A percentile compares a stretch with the other conserved stretches of the same genome.
Conservation (phyloP, 2,113 vertebrate genomes). For the Emydocephalus ijimae region DNA sequence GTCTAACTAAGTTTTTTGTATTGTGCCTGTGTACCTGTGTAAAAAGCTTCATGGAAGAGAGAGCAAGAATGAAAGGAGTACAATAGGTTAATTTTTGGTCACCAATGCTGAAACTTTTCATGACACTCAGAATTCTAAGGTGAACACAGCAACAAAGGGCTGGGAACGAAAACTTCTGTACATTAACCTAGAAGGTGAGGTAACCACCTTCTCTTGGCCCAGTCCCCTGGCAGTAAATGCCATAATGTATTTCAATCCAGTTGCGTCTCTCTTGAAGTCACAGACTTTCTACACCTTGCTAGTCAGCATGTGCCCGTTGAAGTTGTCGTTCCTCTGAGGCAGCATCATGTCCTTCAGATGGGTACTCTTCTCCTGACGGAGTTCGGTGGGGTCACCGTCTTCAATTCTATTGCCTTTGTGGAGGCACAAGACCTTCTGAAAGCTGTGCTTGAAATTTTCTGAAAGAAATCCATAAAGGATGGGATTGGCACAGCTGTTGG, state of each 20-base stretch:
- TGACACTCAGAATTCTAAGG: too few species aligned
- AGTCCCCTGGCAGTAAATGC: too few species aligned
- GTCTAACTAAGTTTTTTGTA: neutral
- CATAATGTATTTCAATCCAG: neutral
- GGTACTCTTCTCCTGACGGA: conserved; percentile 78
- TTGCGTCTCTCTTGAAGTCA: neutral
- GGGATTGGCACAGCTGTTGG: conserved; percentile 95
- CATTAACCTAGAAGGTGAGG: neutral
- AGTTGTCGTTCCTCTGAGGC: conserved; percentile 62
- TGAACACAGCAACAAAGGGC: neutral
- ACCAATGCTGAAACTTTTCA: neutral
- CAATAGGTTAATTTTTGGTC: neutral
- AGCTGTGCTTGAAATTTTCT: conserved; percentile 94
- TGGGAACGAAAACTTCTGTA: neutral
- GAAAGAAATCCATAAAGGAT: conserved; percentile 91
- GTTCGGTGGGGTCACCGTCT: conserved; percentile 75
- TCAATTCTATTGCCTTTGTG: conserved; percentile 73
- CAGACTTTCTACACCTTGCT: conserved; percentile 71
- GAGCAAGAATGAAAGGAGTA: neutral
- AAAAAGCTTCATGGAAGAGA: neutral
- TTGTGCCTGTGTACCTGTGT: neutral
- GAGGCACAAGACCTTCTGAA: conserved; percentile 84
- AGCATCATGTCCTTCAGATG: conserved; percentile 74
- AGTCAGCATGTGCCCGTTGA: conserved; percentile 79
- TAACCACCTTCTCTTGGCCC: neutral